Percentiles rank a stretch among this genome's conserved stretches.
These are phyloP conservation scores for Pelobates cultripes DNA, from an alignment of 2,797 vertebrate species.

Conservation along the genomic window DNA sequence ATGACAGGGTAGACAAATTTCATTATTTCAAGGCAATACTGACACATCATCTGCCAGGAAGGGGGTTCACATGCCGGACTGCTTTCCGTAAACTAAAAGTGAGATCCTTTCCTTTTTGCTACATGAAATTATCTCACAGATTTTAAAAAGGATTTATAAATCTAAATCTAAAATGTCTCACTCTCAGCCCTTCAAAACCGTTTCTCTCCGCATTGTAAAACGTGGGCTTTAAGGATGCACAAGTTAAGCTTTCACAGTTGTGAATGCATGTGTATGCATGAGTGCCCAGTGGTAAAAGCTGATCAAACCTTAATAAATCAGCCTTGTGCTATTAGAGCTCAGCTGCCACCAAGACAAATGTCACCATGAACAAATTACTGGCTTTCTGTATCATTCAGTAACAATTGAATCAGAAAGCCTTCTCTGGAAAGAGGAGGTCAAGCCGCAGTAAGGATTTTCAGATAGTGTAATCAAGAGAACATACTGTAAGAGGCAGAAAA, in stretches of 20 bases:
- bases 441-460: constrained; percentile 28
- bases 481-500: background rate
- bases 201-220: no score
- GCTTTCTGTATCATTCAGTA: constrained; percentile 45
- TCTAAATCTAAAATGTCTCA: no score
- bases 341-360: constrained; percentile 46
- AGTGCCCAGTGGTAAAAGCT: constrained; percentile 43
- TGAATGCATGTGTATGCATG: constrained; percentile 31
- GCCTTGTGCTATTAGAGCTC: constrained; percentile 37
- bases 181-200: no score
- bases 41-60: no score
- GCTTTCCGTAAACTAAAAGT: no score
- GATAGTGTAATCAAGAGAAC: constrained; percentile 5
- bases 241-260: background rate
- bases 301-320: constrained; percentile 54
- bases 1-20: no score
- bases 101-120: no score
- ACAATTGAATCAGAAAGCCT: constrained; percentile 47
- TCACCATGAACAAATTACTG: constrained; percentile 43
- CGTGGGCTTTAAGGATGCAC: background rate
- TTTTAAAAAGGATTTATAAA: no score
- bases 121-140: no score
- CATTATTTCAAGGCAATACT: no score
- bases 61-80: no score
- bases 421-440: constrained; percentile 43